Conservation (phyloP, 2,797 vertebrate genomes). For the Glossophaga mutica region DNA sequence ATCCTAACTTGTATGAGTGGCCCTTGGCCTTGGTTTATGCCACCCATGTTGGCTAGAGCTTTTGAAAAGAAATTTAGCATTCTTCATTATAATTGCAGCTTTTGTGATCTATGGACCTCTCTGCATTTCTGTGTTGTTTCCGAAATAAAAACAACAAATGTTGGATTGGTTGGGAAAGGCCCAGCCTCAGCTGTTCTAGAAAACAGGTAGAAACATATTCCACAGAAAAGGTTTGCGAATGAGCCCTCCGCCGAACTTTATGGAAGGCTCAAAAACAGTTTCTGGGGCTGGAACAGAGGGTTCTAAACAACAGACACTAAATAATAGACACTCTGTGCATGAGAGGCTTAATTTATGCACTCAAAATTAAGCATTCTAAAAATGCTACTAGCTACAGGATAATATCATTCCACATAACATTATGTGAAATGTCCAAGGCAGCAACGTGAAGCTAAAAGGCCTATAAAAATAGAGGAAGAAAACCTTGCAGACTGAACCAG, state of each 20-base stretch:
- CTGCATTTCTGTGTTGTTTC: background rate
- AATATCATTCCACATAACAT: background rate
- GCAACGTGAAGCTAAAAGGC: background rate
- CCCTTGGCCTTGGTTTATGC: background rate
- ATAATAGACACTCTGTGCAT: background rate
- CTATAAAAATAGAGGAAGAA: background rate
- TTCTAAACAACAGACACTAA: background rate
- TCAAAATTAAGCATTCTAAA: background rate
- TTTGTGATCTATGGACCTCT: background rate
- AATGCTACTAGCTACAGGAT: background rate
- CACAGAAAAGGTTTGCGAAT: background rate
- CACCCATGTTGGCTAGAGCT: background rate
- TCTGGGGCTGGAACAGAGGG: background rate
- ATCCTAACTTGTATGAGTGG: rapidly evolving
- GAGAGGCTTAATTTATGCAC: background rate
- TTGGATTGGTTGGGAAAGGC: background rate
- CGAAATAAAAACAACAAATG: background rate
- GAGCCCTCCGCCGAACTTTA: background rate
- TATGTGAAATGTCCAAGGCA: background rate
- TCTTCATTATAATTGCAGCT: background rate
- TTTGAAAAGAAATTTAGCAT: background rate
- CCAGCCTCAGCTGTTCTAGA: background rate
- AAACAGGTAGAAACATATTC: background rate
- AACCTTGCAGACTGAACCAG: background rate
- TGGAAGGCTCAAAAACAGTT: background rate